Conservation (phyloP, 2,113 vertebrate genomes). For the Rhinopithecus roxellana region DNA sequence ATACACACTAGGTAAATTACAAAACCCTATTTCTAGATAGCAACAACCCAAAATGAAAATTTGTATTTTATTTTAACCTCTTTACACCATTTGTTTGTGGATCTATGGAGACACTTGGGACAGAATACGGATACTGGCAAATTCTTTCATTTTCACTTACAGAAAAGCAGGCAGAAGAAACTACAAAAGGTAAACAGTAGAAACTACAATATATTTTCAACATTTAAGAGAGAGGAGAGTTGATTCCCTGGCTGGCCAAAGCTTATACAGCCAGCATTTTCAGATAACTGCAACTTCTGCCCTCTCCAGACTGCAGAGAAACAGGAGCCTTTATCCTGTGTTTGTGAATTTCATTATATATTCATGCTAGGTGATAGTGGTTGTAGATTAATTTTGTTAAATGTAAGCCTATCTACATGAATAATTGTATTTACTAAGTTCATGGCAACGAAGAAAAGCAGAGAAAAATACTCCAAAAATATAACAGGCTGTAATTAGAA, state of each 20-base stretch:
- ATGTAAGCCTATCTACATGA: slow-evolving; percentile 44
- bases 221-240: not conserved
- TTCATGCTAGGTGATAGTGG: slow-evolving; percentile 27
- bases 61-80: slow-evolving; percentile 28
- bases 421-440: slow-evolving; percentile 55
- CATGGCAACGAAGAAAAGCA: slow-evolving; percentile 33
- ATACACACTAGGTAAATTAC: not conserved
- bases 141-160: not conserved
- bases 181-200: not conserved
- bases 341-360: slow-evolving; percentile 36
- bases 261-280: not conserved
- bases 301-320: not conserved
- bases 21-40: not conserved
- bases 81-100: not conserved
- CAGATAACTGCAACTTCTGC: not conserved
- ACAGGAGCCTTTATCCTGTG: not conserved
- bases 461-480: slow-evolving; percentile 55
- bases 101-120: not conserved
- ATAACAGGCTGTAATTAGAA: slow-evolving; percentile 61
- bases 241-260: not conserved
- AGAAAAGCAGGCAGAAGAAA: not conserved
- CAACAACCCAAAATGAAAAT: not conserved
- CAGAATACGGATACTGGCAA: not conserved
- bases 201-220: not conserved
- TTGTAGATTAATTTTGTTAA: slow-evolving; percentile 50